Evolutionary conservation across 2,797 vertebrate species (phyloP).

Genomic region (Decapterus maruadsi): DNA sequence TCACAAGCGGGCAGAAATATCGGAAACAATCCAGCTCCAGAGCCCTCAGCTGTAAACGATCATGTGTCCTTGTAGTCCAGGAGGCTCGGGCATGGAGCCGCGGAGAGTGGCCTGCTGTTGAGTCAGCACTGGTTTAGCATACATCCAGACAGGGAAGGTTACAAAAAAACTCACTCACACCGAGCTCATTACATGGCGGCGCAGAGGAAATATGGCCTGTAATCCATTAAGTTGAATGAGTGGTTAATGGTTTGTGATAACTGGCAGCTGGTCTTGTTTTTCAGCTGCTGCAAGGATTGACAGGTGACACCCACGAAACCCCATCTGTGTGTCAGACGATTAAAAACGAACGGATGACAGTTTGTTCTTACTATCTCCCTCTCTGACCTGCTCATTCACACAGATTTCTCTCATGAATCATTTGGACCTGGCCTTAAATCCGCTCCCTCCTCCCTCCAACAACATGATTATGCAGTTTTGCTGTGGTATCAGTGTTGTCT

Average conservation of each 20-base stretch:
- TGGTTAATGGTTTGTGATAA: constrained; percentile 60
- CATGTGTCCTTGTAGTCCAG: constrained; percentile 41
- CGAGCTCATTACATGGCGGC: constrained; percentile 7
- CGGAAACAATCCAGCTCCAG: constrained; percentile 26
- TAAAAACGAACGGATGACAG: constrained; percentile 31
- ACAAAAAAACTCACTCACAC: neutral
- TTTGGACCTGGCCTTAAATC: constrained; percentile 33
- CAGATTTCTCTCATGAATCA: constrained; percentile 42
- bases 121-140: constrained; percentile 67
- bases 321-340: constrained; percentile 56
- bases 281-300: constrained; percentile 40
- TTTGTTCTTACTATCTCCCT: constrained; percentile 39
- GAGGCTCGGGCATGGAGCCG: constrained; percentile 38
- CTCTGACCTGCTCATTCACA: constrained; percentile 33
- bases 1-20: constrained; percentile 47
- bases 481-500: constrained; percentile 45
- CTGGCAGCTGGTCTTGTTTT: constrained; percentile 62
- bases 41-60: constrained; percentile 48
- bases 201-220: constrained; percentile 27
- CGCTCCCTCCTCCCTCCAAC: constrained; percentile 19
- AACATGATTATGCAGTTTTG: constrained; percentile 49
- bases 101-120: constrained; percentile 46
- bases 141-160: constrained; percentile 36
- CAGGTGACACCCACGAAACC: constrained; percentile 51
- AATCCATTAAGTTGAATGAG: constrained; percentile 34